Evolutionary conservation across 2,113 vertebrate species (phyloP).

Genomic region (Grammomys surdaster): DNA sequence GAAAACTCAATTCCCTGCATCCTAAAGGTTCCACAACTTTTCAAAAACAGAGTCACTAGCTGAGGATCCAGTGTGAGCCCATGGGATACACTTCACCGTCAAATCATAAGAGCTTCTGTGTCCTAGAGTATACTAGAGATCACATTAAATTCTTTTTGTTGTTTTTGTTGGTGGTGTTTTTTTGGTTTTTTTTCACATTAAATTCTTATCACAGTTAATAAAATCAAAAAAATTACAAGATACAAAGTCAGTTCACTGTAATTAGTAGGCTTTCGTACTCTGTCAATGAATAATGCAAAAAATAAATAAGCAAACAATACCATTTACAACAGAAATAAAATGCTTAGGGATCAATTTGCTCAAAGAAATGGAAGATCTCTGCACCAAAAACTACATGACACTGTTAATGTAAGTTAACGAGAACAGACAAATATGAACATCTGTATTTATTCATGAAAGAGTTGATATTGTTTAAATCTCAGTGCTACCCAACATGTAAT

Average conservation of each 20-base stretch:
- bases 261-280: background rate
- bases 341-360: background rate
- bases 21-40: background rate
- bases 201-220: background rate
- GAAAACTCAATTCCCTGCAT: background rate
- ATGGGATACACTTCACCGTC: background rate
- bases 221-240: background rate
- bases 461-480: background rate
- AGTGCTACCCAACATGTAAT: background rate
- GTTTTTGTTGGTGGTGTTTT: too few species aligned
- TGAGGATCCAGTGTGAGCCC: background rate
- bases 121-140: background rate
- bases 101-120: background rate
- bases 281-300: background rate
- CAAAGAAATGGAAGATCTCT: background rate
- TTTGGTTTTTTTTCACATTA: background rate
- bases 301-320: too few species aligned
- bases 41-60: background rate
- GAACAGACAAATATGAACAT: background rate
- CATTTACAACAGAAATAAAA: background rate
- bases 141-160: background rate
- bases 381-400: too few species aligned
- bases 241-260: background rate
- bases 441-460: background rate
- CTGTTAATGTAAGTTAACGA: background rate